Evolutionary conservation across 2,113 vertebrate genomes (phyloP).

Genomic region (Oncorhynchus keta): DNA sequence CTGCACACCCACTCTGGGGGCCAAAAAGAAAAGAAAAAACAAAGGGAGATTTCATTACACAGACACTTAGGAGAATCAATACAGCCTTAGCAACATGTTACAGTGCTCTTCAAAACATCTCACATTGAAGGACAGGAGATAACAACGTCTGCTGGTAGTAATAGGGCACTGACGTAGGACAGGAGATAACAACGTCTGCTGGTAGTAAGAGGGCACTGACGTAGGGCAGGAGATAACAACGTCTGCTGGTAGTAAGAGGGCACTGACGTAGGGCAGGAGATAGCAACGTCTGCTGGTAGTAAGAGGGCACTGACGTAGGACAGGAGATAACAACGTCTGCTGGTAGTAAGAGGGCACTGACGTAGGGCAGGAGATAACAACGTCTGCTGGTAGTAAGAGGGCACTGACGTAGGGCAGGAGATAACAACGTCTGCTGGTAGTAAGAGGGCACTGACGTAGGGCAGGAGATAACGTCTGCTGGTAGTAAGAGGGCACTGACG

Average conservation of each 20-base stretch:
- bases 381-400: too few species aligned
- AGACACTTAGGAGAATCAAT: constrained; percentile 43
- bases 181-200: background rate
- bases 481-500: too few species aligned
- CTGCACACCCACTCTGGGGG: constrained; percentile 14
- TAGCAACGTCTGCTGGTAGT: too few species aligned
- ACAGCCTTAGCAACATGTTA: constrained; percentile 13
- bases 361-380: background rate
- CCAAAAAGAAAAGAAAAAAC: background rate
- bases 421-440: background rate
- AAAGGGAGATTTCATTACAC: constrained; percentile 43
- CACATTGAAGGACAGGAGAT: constrained; percentile 13
- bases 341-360: too few species aligned
- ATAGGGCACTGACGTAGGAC: too few species aligned
- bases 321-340: background rate
- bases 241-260: too few species aligned
- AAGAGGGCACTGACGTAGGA: too few species aligned
- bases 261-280: background rate
- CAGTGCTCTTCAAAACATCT: constrained; percentile 22
- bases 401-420: background rate
- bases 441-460: too few species aligned
- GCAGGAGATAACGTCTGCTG: background rate
- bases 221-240: background rate
- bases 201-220: too few species aligned
- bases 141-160: too few species aligned